Evolutionary conservation across 2,113 vertebrate genomes (phyloP), one percentile per base, ranked within the genome.

Genomic region (Andinoacara biseriatus): DNA sequence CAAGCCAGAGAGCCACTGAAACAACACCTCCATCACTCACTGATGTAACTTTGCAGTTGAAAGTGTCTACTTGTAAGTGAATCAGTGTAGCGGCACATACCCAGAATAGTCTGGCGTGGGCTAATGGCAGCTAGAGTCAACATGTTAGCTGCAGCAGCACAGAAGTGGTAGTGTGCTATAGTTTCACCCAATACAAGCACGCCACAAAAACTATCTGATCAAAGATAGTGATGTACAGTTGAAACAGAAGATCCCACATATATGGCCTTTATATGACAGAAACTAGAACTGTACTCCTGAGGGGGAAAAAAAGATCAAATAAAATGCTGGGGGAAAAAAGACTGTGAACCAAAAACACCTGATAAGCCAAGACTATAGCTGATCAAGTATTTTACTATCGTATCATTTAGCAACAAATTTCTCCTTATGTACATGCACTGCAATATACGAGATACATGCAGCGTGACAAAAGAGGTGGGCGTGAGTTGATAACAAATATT

Each of bases 51-150:
- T 83, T 89, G 78, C 84, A 86, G 81, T 75, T 84, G 76, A 92
- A 86, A 87, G 87, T 87, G 90, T 90, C 82, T 89, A 87, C 87
- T 90, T 91, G 87, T 89, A 86, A 91, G 91, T 93, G 93, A 93
- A 90, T 93, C 89, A 92, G 85, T 86, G 88, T 81, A 86, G 86
- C 88, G 72, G 89, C 76, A 84, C 81, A 85, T 35, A 86, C 90
- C 89, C 87, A 94, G 90, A 91, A 94, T 94, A 94, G 93, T 79
- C 76, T 82, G 63, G 92, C 88, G 87, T 92, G 92, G 91, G 91
- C 87, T 89, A 92, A 91, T 90, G 86, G 90, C 88, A 93, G 81
- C 76, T 90, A 85, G 82, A 91, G 90, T 92, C 86, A 91, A 91
- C 84, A 90, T 29, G 80, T 85, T 89, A 90, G 87, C 87, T 90